phyloP scores from a whole-genome alignment of 2,888 invertebrate species.

The Aporophyla lueneburgensis region DNA sequence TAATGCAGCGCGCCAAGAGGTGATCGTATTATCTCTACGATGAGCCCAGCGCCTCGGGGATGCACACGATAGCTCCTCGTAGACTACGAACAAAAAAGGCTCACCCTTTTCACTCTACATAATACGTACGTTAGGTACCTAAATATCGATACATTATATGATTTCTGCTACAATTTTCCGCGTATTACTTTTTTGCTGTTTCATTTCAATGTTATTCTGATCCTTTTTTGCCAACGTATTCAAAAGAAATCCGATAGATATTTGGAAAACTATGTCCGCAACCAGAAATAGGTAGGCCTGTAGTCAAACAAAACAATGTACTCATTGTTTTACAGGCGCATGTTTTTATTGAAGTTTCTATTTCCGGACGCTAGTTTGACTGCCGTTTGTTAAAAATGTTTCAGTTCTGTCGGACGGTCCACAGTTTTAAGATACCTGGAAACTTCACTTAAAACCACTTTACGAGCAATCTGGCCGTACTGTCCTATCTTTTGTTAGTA shows the following conservation, averaged over 20 bases:
- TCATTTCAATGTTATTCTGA: constrained; percentile 28
- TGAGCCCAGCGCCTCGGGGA: constrained; percentile 43
- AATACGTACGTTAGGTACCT: constrained; percentile 3
- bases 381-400: constrained; percentile 22
- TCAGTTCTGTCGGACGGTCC: background rate
- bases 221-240: constrained; percentile 7
- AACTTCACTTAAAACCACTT: constrained; percentile 13
- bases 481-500: constrained; percentile 18
- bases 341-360: constrained; percentile 7
- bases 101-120: constrained; percentile 10
- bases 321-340: background rate
- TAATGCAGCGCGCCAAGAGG: constrained; percentile 34
- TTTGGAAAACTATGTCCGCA: background rate
- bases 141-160: constrained; percentile 20
- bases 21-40: constrained; percentile 29
- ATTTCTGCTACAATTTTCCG: constrained; percentile 27
- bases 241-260: constrained; percentile 12
- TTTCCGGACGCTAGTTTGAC: constrained; percentile 5
- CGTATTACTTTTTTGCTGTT: constrained; percentile 21
- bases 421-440: constrained; percentile 15
- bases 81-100: background rate
- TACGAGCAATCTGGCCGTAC: constrained; percentile 30
- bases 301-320: too few species aligned
- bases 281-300: background rate
- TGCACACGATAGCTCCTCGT: constrained; percentile 25